Evolutionary conservation across 2,113 vertebrate genomes (phyloP), one percentile per base, ranked within the genome.

Genomic region (Xyrauchen texanus): DNA sequence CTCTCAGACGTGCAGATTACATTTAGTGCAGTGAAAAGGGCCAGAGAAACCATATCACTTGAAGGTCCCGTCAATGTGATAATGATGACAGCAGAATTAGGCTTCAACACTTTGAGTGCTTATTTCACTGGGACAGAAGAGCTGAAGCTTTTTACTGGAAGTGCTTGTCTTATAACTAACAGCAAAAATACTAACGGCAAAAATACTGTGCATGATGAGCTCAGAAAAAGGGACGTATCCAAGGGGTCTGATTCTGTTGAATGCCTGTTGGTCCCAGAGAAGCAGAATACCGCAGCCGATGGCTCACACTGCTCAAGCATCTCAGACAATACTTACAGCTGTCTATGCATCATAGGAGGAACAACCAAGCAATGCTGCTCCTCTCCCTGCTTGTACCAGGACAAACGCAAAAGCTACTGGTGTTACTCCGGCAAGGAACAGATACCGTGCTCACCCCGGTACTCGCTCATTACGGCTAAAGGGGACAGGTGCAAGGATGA

Each of bases 391-490:
- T 46, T 80, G 11, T 80, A 78, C 15, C 12, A 49, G n/a, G 1
- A 76, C 6, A 6, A 67, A 12, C 5, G 8, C 5, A 64, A 77
- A 34, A 44, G 51, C 51, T 84, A 77, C 52, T 8, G 10, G 21
- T 84, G 82, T 61, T 44, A 53, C 13, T 78, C 55, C 4, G 75
- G 78, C 6, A 2, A 51, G 5, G 1, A 0, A 6, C 10, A 8
- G 62, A 79, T 44, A 15, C 0, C 2, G 5, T 85, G 84, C 15
- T 83, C 80, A 3, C 44, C 82, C 2, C 61, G 74, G 60, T 84
- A 82, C 21, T 84, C 80, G 4, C 12, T 45, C 3, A 16, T 81
- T 6, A 86, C 83, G 3, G 8, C 49, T 1, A 67, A 8, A 0
- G 71, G 85, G n/a, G 0, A 15, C 0, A 21, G 0, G 2, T 85